A percentile compares a stretch with the other conserved stretches of the same genome.
Conservation (phyloP, 1,140 invertebrate species). For the Atta colombica region DNA sequence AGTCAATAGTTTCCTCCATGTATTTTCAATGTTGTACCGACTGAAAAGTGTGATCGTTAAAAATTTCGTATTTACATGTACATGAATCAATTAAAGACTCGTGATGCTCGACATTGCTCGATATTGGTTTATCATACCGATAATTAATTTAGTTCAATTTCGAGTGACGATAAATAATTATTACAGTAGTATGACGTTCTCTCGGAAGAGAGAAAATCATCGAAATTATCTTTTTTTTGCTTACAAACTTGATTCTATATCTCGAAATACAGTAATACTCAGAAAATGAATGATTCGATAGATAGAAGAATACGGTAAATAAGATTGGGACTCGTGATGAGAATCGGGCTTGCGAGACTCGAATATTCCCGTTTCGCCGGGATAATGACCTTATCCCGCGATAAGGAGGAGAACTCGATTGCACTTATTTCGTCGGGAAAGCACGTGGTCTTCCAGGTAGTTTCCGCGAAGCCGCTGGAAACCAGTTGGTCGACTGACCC, state of each 20-base stretch:
- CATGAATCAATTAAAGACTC: not conserved
- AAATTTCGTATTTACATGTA: not conserved
- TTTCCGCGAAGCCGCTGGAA: conserved; percentile 54
- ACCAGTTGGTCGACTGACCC: conserved; percentile 66
- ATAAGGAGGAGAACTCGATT: not conserved
- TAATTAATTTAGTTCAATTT: not conserved
- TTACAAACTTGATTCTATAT: not conserved
- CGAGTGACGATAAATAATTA: not conserved
- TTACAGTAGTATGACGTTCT: not conserved
- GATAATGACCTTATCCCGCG: not conserved
- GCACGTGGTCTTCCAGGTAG: conserved; percentile 47
- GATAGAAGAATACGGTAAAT: conserved; percentile 21
- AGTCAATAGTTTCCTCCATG: not conserved
- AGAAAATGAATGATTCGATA: not conserved
- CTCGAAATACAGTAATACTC: not conserved
- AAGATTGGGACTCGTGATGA: not conserved
- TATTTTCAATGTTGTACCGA: conserved; percentile 35
- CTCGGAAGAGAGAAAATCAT: not conserved
- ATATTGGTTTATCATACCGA: too few relatives aligned
- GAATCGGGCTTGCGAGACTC: not conserved
- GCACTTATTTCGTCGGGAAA: conserved; percentile 46
- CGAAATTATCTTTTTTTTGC: not conserved
- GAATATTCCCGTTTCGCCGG: not conserved
- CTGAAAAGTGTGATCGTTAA: not conserved
- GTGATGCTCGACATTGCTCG: not conserved